phyloP scores from a whole-genome alignment of 1,140 invertebrate genomes.

The Calycopis cecrops region DNA sequence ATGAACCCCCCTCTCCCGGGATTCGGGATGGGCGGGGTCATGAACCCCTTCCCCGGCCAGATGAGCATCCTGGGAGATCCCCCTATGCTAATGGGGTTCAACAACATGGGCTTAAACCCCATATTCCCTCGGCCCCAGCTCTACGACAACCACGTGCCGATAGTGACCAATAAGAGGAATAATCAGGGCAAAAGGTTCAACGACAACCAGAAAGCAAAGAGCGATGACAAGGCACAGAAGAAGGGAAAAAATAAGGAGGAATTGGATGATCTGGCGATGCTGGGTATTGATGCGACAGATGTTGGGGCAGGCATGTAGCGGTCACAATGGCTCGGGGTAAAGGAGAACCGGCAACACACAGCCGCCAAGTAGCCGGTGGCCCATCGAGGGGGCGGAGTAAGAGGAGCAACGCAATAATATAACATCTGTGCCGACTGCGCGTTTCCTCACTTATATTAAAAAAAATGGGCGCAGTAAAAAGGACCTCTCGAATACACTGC shows the following conservation, averaged over 20 bases:
- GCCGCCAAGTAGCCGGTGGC: no score
- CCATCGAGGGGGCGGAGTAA: no score
- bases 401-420: no score
- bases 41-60: conserved; percentile 38
- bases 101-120: conserved; percentile 48
- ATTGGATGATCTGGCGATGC: conserved; percentile 80
- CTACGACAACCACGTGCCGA: conserved; percentile 53
- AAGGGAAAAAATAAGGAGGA: conserved; percentile 66
- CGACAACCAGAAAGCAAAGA: conserved; percentile 11
- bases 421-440: no score
- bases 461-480: no score
- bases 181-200: conserved; percentile 13
- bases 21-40: conserved; percentile 29
- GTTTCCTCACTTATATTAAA: no score
- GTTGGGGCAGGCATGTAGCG: conserved; percentile 73
- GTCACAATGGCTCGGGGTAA: neutral
- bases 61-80: conserved; percentile 44
- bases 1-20: neutral
- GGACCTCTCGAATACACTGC: no score
- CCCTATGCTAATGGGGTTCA: conserved; percentile 47
- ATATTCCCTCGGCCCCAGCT: conserved; percentile 46
- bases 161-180: conserved; percentile 15
- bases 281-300: conserved; percentile 82
- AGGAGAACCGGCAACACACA: no score
- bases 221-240: conserved; percentile 15